These are phyloP conservation scores for Microcebus ravelobensis DNA, from an alignment of 2,113 vertebrate species.

Conservation along the genomic window DNA sequence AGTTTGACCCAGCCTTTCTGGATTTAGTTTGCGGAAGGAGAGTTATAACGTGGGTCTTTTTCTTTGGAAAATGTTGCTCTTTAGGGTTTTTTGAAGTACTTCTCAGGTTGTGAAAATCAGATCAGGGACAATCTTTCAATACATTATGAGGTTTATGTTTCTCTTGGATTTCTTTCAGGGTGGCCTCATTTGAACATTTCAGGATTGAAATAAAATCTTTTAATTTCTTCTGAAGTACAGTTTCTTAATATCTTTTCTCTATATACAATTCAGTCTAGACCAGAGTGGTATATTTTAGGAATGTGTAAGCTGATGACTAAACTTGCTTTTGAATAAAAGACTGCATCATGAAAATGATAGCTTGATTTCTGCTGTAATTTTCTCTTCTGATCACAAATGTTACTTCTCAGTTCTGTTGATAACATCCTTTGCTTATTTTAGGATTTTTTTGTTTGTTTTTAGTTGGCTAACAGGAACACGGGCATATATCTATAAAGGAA, in stretches of 20 bases:
- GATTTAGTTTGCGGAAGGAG: conserved; percentile 50
- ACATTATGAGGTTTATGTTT: conserved; percentile 29
- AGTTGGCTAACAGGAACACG: background rate
- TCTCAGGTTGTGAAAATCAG: conserved; percentile 39
- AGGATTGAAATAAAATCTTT: conserved; percentile 50
- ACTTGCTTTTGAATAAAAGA: conserved; percentile 52
- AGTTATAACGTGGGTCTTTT: conserved; percentile 60
- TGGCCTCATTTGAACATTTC: conserved; percentile 27
- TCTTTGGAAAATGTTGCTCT: conserved; percentile 57
- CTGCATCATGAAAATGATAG: conserved; percentile 22
- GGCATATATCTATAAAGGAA: background rate
- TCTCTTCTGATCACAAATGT: conserved; percentile 12
- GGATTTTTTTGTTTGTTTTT: background rate
- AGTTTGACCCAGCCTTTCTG: conserved; percentile 52
- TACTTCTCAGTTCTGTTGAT: background rate
- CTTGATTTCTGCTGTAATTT: conserved; percentile 39
- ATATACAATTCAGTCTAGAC: background rate
- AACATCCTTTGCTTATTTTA: background rate
- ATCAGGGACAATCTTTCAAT: conserved; percentile 44
- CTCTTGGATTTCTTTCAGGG: conserved; percentile 55
- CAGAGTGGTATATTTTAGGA: conserved; percentile 28
- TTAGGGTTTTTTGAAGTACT: conserved; percentile 23
- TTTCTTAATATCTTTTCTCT: conserved; percentile 37
- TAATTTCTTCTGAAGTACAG: background rate
- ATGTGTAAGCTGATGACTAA: conserved; percentile 13